Percentiles rank a stretch among this genome's conserved stretches.
phyloP scores from a whole-genome alignment of 1,140 invertebrate genomes.

The Tetramorium alpestre region DNA sequence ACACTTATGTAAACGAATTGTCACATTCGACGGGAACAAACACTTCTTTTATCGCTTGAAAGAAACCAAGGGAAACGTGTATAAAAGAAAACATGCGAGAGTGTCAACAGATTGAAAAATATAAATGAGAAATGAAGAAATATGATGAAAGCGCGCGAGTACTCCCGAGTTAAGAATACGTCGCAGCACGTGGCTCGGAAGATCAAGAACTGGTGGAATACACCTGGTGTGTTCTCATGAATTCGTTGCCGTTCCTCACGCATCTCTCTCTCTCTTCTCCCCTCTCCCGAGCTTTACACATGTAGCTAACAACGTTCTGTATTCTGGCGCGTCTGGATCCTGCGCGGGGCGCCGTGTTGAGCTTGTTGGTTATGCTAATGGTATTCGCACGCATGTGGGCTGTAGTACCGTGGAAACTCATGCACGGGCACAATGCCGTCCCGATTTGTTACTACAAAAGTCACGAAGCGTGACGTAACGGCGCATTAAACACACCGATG shows the following conservation, averaged over 20 bases:
- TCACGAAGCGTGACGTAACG: conserved; percentile 75
- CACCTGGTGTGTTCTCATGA: conserved; percentile 74
- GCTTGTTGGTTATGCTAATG: conserved; percentile 80
- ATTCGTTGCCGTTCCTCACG: conserved; percentile 65
- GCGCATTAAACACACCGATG: conserved; percentile 75
- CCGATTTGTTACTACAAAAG: conserved; percentile 80
- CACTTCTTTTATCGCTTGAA: not conserved
- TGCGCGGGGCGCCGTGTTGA: conserved; percentile 61
- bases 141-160: not conserved
- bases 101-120: conserved; percentile 16
- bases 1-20: not conserved
- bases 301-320: conserved; percentile 70
- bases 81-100: not conserved
- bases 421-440: conserved; percentile 69
- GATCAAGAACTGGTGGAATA: conserved; percentile 60
- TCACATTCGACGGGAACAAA: not conserved
- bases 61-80: not conserved
- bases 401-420: conserved; percentile 48
- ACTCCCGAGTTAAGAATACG: conserved; percentile 50
- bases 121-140: not conserved
- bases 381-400: conserved; percentile 53
- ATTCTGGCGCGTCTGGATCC: conserved; percentile 60
- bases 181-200: conserved; percentile 53
- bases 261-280: conserved; percentile 32
- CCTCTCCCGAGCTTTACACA: conserved; percentile 63